Evolutionary conservation across 2,797 vertebrate genomes (phyloP).

Genomic region (Trematomus bernacchii): DNA sequence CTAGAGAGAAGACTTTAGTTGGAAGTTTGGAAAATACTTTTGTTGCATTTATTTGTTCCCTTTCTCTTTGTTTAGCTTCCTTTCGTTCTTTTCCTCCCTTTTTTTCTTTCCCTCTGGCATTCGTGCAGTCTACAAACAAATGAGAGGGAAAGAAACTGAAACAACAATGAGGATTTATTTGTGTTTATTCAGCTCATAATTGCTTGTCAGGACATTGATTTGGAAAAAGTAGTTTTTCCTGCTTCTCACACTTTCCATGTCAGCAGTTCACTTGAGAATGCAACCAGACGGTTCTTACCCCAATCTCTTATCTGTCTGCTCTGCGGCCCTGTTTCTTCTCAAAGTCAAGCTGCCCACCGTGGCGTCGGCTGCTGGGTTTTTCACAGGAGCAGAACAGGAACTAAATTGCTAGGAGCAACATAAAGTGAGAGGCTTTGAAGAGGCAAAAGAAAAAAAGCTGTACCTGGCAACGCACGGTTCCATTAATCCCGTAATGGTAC

Average conservation of each 20-base stretch:
- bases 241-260: constrained; percentile 54
- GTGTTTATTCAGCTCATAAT: constrained; percentile 60
- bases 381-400: constrained; percentile 61
- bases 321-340: constrained; percentile 53
- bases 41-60: constrained; percentile 23
- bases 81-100: constrained; percentile 19
- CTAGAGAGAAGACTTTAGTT: too few species aligned
- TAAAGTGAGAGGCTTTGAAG: constrained; percentile 76
- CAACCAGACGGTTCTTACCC: constrained; percentile 45
- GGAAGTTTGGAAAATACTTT: constrained; percentile 46
- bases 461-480: constrained; percentile 75
- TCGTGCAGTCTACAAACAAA: constrained; percentile 40
- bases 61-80: constrained; percentile 40
- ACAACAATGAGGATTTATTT: constrained; percentile 63
- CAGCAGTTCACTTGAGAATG: constrained; percentile 47
- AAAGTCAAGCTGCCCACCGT: constrained; percentile 24
- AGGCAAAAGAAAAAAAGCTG: constrained; percentile 57
- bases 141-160: constrained; percentile 37
- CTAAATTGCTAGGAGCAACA: constrained; percentile 74
- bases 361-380: constrained; percentile 57
- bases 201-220: constrained; percentile 52
- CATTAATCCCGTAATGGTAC: constrained; percentile 84
- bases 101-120: constrained; percentile 35
- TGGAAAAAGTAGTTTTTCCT: constrained; percentile 51
- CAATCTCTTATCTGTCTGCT: constrained; percentile 69